These are phyloP conservation scores for Dicentrarchus labrax DNA, from an alignment of 2,113 vertebrate species.

Conservation along the genomic window DNA sequence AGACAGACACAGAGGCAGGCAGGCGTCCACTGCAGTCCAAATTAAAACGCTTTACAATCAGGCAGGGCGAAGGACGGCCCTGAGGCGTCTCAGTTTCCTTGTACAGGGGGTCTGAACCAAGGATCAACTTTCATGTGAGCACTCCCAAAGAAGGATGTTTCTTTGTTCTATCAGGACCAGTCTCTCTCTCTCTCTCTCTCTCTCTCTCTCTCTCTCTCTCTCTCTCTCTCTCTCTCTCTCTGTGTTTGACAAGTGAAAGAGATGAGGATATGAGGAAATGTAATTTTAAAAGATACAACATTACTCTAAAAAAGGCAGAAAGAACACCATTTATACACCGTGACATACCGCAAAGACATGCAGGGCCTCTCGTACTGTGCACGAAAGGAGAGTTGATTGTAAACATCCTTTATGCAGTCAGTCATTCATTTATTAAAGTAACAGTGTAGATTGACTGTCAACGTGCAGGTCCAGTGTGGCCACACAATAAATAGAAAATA, in stretches of 20 bases:
- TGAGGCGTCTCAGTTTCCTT: slow-evolving; percentile 76
- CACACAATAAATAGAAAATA: slow-evolving; percentile 32
- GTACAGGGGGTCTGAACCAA: slow-evolving; percentile 75
- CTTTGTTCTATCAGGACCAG: slow-evolving; percentile 76
- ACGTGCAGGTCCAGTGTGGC: not conserved
- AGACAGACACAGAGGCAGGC: slow-evolving; percentile 15
- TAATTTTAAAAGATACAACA: slow-evolving; percentile 29
- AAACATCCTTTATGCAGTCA: not conserved
- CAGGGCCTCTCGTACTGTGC: not conserved
- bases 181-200: not conserved
- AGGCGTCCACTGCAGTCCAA: slow-evolving; percentile 53
- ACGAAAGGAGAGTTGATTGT: not conserved
- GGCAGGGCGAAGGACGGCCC: slow-evolving; percentile 74
- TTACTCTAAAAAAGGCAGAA: slow-evolving; percentile 21
- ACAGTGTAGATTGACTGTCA: not conserved
- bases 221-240: not conserved
- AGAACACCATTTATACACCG: not conserved
- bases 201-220: too few relatives aligned
- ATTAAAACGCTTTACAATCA: slow-evolving; percentile 79
- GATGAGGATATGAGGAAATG: slow-evolving; percentile 43
- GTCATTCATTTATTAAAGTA: slow-evolving; percentile 5
- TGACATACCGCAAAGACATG: slow-evolving; percentile 6
- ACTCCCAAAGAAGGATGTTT: slow-evolving; percentile 75
- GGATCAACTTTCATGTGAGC: slow-evolving; percentile 82
- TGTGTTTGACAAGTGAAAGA: slow-evolving; percentile 30